A percentile compares a stretch with the other conserved stretches of the same genome.
Evolutionary conservation across 2,888 invertebrate genomes (phyloP).

Genomic region (Neuroscelio doddi): DNA sequence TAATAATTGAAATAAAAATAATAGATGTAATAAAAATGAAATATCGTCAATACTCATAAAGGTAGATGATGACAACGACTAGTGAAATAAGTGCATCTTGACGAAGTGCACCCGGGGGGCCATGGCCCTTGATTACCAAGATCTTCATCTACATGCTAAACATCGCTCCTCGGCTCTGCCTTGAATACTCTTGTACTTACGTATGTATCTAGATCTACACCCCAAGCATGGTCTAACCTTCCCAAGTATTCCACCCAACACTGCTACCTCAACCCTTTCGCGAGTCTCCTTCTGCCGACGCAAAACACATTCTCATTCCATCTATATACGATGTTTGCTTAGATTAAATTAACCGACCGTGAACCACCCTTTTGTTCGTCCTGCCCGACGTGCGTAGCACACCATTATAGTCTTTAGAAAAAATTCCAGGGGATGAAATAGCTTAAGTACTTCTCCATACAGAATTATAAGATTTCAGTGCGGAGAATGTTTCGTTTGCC

Average conservation of each 20-base stretch:
- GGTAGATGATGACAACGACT: constrained; percentile 41
- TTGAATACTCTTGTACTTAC: constrained; percentile 70
- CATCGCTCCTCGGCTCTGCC: constrained; percentile 62
- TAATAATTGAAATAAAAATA: too few relatives aligned
- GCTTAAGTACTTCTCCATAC: too few relatives aligned
- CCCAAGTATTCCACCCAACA: constrained; percentile 47
- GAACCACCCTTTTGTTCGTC: constrained; percentile 62
- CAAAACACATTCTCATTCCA: constrained; percentile 63
- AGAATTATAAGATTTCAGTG: too few relatives aligned
- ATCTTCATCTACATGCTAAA: constrained; percentile 72
- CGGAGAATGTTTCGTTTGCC: too few relatives aligned
- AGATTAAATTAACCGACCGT: constrained; percentile 70
- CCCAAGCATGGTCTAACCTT: constrained; percentile 46
- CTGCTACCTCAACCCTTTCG: constrained; percentile 40
- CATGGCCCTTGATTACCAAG: constrained; percentile 70
- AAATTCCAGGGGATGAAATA: too few relatives aligned
- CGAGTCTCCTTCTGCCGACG: constrained; percentile 40
- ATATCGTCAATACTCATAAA: too few relatives aligned
- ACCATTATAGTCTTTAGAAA: constrained; percentile 14
- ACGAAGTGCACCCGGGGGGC: constrained; percentile 69
- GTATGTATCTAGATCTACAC: constrained; percentile 69
- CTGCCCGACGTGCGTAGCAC: constrained; percentile 36
- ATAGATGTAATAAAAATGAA: too few relatives aligned
- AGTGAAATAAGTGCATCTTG: constrained; percentile 69
- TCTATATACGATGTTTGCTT: constrained; percentile 69